Base-by-base conservation (phyloP, 2,797 vertebrate species). In the Lateolabrax maculatus region DNA sequence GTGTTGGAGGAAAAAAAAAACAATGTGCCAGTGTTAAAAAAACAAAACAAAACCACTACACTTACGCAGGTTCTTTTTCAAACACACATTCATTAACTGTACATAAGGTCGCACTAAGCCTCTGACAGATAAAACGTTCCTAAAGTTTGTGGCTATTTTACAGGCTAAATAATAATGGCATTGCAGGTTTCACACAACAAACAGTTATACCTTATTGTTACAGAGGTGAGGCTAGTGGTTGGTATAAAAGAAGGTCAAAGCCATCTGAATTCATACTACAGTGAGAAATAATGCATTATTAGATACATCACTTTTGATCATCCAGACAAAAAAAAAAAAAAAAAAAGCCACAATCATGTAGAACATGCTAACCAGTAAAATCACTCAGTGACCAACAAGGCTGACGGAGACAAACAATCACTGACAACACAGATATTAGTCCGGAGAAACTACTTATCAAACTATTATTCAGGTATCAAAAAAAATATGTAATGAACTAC, bases 151-250 rank as follows among this genome's bases (percentile, higher is more conserved):
- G 79, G 55, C 80, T 78, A 69, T 71, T 76, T 77, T 55, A 74
- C 71, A 63, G 58, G n/a, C n/a, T n/a, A n/a, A 87, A 79, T 68
- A 85, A 73, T 79, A 68, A 72, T 64, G 79, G 66, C 76, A 85
- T 87, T 80, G 75, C 64, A 80, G 56, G 67, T 83, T 89, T 81
- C 71, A 88, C 83, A 84, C 75, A 81, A 81, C 70, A 85, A 79
- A 87, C 77, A 83, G 71, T 80, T 83, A 66, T 52, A 81, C 31
- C 43, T 73, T 77, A 81, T 67, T 70, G 51, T 75, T 53, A 79
- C 66, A 81, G 56, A 85, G 11, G 60, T 78, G 85, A 90, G 82
- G 79, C 85, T 89, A 90, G 84, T 91, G 86, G 91, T 90, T 92
- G 84, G 48, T 87, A 81, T 74, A 60, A 80, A 79, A 80, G 25